Percentiles rank a stretch among this genome's conserved stretches.
Conservation (phyloP, 2,113 vertebrate genomes). For the Oreocharis arfaki region DNA sequence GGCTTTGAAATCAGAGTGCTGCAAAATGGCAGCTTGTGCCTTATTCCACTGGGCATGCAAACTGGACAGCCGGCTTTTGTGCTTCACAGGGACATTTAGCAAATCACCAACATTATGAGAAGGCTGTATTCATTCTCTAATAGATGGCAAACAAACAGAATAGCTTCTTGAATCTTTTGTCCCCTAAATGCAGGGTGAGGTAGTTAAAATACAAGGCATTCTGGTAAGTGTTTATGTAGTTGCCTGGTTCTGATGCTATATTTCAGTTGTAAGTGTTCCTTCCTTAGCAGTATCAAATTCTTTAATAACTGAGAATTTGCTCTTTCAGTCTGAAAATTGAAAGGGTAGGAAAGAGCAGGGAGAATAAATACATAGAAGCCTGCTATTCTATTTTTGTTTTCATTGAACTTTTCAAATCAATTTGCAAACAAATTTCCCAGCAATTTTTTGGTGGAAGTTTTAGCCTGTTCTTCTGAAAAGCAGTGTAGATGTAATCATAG, state of each 20-base stretch:
- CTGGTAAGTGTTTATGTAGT: constrained; percentile 1
- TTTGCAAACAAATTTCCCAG: constrained; percentile 18
- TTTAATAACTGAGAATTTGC: constrained; percentile 16
- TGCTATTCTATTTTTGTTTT: constrained; percentile 12
- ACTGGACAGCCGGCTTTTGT: neutral
- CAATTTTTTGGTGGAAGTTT: neutral
- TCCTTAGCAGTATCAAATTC: neutral
- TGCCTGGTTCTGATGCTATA: neutral
- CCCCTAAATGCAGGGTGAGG: neutral
- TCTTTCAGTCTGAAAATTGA: constrained; percentile 1
- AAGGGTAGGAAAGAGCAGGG: neutral
- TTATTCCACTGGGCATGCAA: neutral
- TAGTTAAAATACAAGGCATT: constrained; percentile 3
- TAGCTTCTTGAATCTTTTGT: constrained; percentile 29
- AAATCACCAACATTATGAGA: neutral
- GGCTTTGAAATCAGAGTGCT: neutral
- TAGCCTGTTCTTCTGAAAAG: neutral
- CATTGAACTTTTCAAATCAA: neutral
- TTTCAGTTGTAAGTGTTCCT: neutral
- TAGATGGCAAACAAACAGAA: neutral
- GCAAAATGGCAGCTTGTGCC: neutral
- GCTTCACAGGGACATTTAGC: neutral
- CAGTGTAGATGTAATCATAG: neutral
- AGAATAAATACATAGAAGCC: neutral
- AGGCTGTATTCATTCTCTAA: neutral